phyloP scores from a whole-genome alignment of 2,113 vertebrate species.

The Patagioenas fasciata region DNA sequence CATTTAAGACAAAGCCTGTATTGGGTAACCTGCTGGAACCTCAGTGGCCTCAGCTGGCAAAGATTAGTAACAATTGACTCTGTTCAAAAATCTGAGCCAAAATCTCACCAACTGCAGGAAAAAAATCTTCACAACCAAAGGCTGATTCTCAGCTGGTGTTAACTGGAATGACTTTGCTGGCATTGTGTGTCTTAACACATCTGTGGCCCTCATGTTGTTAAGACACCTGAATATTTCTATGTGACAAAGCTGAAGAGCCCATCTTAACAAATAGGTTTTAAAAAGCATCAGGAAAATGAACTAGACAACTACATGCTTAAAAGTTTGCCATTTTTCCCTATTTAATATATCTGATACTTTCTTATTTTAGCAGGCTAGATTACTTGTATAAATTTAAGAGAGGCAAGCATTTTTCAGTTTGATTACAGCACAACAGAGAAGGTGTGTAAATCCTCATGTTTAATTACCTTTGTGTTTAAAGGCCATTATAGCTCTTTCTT shows the following conservation, averaged over 20 bases:
- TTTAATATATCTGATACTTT: background rate
- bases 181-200: background rate
- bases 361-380: background rate
- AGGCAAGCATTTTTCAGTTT: background rate
- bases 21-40: background rate
- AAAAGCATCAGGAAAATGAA: background rate
- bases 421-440: background rate
- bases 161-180: background rate
- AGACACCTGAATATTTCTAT: background rate
- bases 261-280: background rate
- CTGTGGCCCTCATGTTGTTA: background rate
- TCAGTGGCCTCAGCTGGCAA: conserved; percentile 3
- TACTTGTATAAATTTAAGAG: background rate
- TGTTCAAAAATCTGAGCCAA: background rate
- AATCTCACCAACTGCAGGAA: background rate
- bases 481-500: background rate
- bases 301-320: background rate
- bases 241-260: background rate
- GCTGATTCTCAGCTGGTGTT: conserved; percentile 10
- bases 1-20: background rate
- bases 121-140: background rate
- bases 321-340: background rate
- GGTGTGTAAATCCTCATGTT: background rate
- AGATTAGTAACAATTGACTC: background rate
- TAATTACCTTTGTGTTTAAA: background rate